Conservation (phyloP, 2,888 invertebrate genomes). For the Xanthorhoe designata region DNA sequence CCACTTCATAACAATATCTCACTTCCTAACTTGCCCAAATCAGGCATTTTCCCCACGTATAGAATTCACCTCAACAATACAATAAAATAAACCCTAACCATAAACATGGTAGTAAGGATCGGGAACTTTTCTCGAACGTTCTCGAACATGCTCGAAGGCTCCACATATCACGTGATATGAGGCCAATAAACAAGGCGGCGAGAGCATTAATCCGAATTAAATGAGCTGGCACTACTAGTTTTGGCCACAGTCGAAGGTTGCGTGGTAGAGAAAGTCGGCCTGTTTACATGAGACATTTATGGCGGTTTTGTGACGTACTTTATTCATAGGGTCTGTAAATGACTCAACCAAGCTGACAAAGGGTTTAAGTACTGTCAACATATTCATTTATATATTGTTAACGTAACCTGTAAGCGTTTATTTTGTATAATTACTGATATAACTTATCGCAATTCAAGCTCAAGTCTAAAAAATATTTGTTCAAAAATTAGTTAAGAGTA, state of each 20-base stretch:
- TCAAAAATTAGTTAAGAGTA: too few species aligned
- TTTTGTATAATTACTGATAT: background rate
- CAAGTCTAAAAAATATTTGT: too few species aligned
- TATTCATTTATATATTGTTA: conserved; percentile 2
- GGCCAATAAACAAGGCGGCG: conserved; percentile 56
- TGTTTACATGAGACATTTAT: conserved; percentile 13
- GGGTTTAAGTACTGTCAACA: conserved; percentile 10
- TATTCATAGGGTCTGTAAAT: conserved; percentile 10
- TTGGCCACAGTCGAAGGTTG: conserved; percentile 26
- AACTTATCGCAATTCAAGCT: too few species aligned
- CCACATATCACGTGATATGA: conserved; percentile 53
- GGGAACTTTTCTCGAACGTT: conserved; percentile 32
- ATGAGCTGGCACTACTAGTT: conserved; percentile 57
- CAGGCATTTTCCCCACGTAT: conserved; percentile 33
- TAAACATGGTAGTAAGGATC: conserved; percentile 37
- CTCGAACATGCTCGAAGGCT: conserved; percentile 37
- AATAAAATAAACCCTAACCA: conserved; percentile 41
- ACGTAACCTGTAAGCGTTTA: background rate
- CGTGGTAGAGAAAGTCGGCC: conserved; percentile 17
- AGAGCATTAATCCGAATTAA: conserved; percentile 65
- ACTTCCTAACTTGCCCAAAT: conserved; percentile 24
- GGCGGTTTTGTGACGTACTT: conserved; percentile 13
- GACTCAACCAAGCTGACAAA: conserved; percentile 5
- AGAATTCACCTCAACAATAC: conserved; percentile 36
- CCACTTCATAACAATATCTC: conserved; percentile 30